These are phyloP conservation scores for Chaetura pelagica DNA, from an alignment of 2,113 vertebrate genomes.

Conservation along the genomic window DNA sequence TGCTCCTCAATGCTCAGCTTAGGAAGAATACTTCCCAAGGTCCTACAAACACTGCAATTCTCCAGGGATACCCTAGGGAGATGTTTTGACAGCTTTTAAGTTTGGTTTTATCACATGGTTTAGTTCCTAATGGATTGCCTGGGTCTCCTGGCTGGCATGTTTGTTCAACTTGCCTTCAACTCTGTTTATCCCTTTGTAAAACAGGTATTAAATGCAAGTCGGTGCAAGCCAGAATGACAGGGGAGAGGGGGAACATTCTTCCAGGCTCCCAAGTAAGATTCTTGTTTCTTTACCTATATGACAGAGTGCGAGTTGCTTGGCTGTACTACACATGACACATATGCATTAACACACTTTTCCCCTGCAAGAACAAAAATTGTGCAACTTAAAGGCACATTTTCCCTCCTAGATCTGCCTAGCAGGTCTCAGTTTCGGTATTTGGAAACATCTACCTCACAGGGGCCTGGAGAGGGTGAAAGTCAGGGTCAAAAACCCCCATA, in stretches of 20 bases:
- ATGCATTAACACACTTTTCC: conserved; percentile 17
- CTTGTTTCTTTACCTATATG: neutral
- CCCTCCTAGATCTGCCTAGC: conserved; percentile 25
- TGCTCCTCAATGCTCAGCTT: neutral
- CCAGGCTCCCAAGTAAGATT: neutral
- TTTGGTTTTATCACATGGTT: conserved; percentile 65
- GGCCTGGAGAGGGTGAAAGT: conserved; percentile 45
- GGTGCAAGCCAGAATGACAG: conserved; percentile 49
- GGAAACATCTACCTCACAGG: conserved; percentile 48
- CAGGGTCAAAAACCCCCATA: conserved; percentile 47
- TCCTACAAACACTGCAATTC: conserved; percentile 44
- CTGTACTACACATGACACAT: conserved; percentile 3
- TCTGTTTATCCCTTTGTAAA: conserved; percentile 68
- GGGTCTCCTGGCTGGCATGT: conserved; percentile 62
- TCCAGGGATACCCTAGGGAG: conserved; percentile 51
- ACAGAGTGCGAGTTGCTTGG: conserved; percentile 9
- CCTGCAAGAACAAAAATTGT: neutral
- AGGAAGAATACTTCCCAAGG: conserved; percentile 61
- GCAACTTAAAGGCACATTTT: conserved; percentile 14
- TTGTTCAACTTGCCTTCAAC: conserved; percentile 65
- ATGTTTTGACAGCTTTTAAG: conserved; percentile 70
- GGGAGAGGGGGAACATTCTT: neutral
- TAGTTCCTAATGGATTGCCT: conserved; percentile 67
- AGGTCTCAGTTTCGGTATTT: conserved; percentile 31
- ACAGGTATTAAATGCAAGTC: conserved; percentile 60